Conservation (phyloP, 2,113 vertebrate genomes). For the Elaphurus davidianus region DNA sequence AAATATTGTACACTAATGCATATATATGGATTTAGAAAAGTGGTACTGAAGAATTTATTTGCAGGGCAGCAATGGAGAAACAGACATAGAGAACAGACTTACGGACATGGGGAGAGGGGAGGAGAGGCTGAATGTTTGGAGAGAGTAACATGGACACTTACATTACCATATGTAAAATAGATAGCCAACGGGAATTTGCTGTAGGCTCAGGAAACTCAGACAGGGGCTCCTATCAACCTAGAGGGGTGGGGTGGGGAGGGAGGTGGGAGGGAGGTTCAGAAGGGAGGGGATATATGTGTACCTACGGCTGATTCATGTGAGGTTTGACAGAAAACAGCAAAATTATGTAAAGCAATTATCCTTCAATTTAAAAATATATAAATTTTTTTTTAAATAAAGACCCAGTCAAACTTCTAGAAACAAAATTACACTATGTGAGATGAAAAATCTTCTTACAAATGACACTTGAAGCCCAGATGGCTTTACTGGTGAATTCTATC, state of each 20-base stretch:
- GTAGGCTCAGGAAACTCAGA: not conserved
- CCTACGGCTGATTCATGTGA: not conserved
- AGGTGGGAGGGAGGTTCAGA: not conserved
- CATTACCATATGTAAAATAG: not conserved
- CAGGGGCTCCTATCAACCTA: not conserved
- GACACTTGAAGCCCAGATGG: not conserved
- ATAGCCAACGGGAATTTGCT: not conserved
- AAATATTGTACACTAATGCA: not conserved
- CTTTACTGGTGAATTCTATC: not conserved
- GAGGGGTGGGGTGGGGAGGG: accelerated
- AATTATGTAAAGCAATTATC: not conserved
- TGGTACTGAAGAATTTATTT: not conserved
- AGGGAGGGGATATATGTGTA: not conserved
- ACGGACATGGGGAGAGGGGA: not conserved
- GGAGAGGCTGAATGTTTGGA: not conserved
- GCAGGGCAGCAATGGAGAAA: not conserved
- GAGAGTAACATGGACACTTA: not conserved
- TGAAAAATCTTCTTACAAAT: not conserved
- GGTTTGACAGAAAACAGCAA: not conserved
- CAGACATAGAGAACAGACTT: not conserved
- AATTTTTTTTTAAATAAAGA: not conserved
- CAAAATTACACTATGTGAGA: not conserved
- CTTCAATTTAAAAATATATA: not conserved
- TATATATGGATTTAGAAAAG: not conserved
- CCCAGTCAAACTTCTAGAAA: not conserved